Conservation (phyloP, 2,888 invertebrate species). For the Drosophila neutralis region DNA sequence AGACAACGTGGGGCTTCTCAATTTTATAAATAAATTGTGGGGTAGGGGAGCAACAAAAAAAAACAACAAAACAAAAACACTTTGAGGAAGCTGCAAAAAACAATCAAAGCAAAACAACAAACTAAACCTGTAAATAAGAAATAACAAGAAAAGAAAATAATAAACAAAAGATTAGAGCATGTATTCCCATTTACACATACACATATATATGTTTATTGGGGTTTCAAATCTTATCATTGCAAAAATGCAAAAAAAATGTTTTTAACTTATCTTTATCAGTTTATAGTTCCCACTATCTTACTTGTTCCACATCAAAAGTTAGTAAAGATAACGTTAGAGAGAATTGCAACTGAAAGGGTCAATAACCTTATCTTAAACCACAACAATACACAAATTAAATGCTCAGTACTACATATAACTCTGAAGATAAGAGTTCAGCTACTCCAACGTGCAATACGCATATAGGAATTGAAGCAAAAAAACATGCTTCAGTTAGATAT, state of each 20-base stretch:
- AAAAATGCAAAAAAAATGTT: too few species aligned
- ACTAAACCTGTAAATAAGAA: background rate
- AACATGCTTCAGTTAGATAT: background rate
- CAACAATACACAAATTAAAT: background rate
- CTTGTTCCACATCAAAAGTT: too few species aligned
- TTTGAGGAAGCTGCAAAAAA: background rate
- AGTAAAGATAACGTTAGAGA: too few species aligned
- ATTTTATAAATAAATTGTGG: slow-evolving; percentile 9
- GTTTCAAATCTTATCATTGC: too few species aligned
- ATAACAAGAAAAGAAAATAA: too few species aligned
- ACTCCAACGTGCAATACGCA: background rate
- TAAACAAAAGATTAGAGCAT: background rate
- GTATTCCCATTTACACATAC: background rate
- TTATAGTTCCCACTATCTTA: too few species aligned
- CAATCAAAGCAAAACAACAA: background rate
- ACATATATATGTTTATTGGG: too few species aligned
- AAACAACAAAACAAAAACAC: background rate
- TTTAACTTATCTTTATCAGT: too few species aligned
- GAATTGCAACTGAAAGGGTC: too few species aligned
- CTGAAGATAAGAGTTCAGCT: too few species aligned
- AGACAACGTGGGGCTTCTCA: slow-evolving; percentile 38
- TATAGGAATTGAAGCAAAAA: background rate
- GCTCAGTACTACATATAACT: fast-evolving
- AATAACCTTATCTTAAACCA: fast-evolving
- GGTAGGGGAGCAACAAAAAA: slow-evolving; percentile 32